Percentiles rank a stretch among this genome's conserved stretches.
phyloP scores from a whole-genome alignment of 2,113 vertebrate species.

The Gila orcuttii region DNA sequence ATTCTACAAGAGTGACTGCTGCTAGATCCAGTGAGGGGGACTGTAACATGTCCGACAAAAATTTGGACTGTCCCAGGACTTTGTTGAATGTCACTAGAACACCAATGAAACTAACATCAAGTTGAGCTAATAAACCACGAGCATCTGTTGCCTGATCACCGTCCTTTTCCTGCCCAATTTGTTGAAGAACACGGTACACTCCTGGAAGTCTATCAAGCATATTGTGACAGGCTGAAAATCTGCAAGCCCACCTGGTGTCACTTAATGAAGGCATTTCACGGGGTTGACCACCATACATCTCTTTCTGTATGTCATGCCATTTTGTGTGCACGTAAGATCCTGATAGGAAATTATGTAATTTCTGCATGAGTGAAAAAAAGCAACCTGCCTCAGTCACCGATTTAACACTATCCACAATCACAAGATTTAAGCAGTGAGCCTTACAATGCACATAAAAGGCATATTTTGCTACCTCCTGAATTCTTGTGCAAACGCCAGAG shows the following conservation, averaged over 20 bases:
- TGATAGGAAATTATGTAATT: conserved; percentile 10
- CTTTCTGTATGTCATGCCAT: conserved; percentile 24
- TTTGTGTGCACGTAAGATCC: conserved; percentile 28
- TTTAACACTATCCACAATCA: conserved; percentile 22
- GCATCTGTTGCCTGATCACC: conserved; percentile 32
- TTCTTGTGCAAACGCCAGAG: conserved; percentile 22
- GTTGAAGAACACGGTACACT: conserved; percentile 14
- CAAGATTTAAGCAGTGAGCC: background rate
- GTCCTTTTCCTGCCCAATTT: conserved; percentile 28
- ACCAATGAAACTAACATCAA: conserved; percentile 24
- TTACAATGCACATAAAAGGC: conserved; percentile 12
- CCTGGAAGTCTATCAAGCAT: conserved; percentile 29
- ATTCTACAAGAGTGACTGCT: conserved; percentile 21
- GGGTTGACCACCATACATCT: conserved; percentile 3
- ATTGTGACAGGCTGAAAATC: conserved; percentile 2
- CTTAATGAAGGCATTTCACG: conserved; percentile 18
- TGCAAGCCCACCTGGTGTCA: conserved; percentile 25
- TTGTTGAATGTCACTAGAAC: conserved; percentile 15
- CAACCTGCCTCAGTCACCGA: conserved; percentile 23
- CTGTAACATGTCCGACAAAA: conserved; percentile 20
- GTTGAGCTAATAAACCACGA: conserved; percentile 16
- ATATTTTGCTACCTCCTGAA: conserved; percentile 22
- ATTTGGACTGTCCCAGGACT: conserved; percentile 16
- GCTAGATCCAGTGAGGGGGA: conserved; percentile 27
- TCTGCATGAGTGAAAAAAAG: conserved; percentile 35